Evolutionary conservation across 1,140 invertebrate species (phyloP), one percentile per base, ranked within the genome.

Genomic region (Aphidius gifuensis): DNA sequence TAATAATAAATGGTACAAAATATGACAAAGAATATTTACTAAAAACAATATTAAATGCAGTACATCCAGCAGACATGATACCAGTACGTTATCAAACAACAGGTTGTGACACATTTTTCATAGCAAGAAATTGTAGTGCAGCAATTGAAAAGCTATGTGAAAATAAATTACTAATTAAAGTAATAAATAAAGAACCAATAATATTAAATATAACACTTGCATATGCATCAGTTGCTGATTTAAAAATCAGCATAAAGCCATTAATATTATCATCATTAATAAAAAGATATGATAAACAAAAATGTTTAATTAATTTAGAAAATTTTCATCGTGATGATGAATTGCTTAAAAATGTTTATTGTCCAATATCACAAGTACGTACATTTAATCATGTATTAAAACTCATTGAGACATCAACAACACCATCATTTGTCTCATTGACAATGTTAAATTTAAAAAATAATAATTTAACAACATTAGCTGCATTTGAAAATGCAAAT

Each of bases 31-130:
- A 84, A 62, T 55, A 66, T n/a, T 71, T 83, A 9, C 62, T 84
- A 32, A 78, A 76, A 68, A 71, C 75, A 11, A 80, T 85, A 45
- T 57, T 84, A n/a, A 73, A 74, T 43, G 68, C 78, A 9, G 73
- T 83, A 2, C 74, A 82, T 51, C 83, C 84, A 6, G 68, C 76
- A 5, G 82, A 84, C 58, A 68, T 85, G 5, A 80, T 84, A 45
- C 84, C 84, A 8, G 79, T 84, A 0, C 73, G 67, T n/a, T 84
- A 81, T 70, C 73, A 77, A 39, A 63, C 69, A 8, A 67, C 69
- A 5, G 75, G 75, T 1, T 67, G 73, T 4, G 73, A 78, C 50
- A 71, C 77, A 0, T 79, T 68, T 46, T 84, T 85, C 62, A 62
- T 84, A 39, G 79, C 78, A 5, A 73, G 82, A 57, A 84, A 83